Base-by-base conservation (phyloP, 1,140 invertebrate genomes). In the Hylaeus anthracinus region DNA sequence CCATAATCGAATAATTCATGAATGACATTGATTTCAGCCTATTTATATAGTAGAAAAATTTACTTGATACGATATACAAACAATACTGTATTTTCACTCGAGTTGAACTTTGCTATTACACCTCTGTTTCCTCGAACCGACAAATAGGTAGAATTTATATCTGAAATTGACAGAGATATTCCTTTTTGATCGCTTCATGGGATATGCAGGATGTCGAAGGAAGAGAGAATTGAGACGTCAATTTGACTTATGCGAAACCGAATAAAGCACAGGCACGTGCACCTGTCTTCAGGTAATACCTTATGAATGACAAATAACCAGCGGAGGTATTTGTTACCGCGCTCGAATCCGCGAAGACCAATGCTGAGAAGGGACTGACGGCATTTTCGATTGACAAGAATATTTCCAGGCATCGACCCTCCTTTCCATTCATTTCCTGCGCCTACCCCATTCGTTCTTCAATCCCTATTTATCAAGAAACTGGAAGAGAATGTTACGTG, bases 281-380 rank as follows among this genome's bases (percentile, higher is more conserved):
- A 45, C 41, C 76, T 79, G 61, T 65, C 61, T 37, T 26, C 70
- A 14, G 37, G 45, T 79, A 79, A 79, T 73, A 79, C 77, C 77
- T 56, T 79, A 73, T 72, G 77, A 79, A 73, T 72, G 77, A 79
- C 70, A 79, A 79, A 71, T 73, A 79, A 79, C 77, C 70, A 79
- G 77, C 77, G 48, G 45, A 72, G 61, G 70, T 79, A 73, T 79
- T 79, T 73, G 77, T 79, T 79, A 73, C 70, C 43, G 41, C 14
- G 12, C 10, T 41, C 39, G 69, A 58, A 73, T 56, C 70, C 60
- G 26, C 51, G 77, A 56, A 65, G 51, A 39, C 61, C 70, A 79
- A 56, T 65, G 26, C 51, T 65, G 70, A 79, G 37, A 65, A 73
- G 61, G 77, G 77, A 79, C 61, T 56, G 70, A 79, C 77, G 48